phyloP scores from a whole-genome alignment of 53 echinoderm and acorn worm species.

The Holothuria leucospilota region DNA sequence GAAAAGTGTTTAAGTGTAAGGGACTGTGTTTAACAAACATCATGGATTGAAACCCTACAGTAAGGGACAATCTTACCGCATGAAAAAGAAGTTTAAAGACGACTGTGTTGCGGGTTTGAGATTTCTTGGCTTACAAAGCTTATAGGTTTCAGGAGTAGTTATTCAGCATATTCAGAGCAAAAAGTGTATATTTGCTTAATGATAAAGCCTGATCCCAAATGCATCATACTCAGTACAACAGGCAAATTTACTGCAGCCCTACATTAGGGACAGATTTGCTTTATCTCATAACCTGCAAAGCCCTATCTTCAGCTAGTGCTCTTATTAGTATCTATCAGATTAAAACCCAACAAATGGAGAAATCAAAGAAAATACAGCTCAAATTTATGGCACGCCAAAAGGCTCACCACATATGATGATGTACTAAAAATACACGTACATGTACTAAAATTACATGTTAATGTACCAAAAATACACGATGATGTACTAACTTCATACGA shows the following conservation, averaged over 20 bases:
- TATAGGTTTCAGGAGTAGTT: not conserved
- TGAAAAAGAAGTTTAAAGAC: not conserved
- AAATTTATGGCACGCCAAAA: conserved; percentile 2
- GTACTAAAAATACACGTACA: no score
- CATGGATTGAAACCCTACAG: no score
- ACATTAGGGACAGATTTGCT: conserved; percentile 20
- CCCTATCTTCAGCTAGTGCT: conserved; percentile 33
- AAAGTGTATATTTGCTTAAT: conserved; percentile 9
- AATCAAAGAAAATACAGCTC: conserved; percentile 12
- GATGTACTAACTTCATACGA: no score
- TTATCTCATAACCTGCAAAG: conserved; percentile 42
- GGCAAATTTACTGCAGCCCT: conserved; percentile 24
- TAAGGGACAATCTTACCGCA: no score
- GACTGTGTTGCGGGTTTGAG: not conserved
- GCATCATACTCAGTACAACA: conserved; percentile 18
- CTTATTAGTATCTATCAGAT: conserved; percentile 40
- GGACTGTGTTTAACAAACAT: not conserved
- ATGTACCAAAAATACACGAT: no score
- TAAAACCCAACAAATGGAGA: conserved; percentile 15
- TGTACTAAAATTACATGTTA: no score
- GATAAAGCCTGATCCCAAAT: not conserved
- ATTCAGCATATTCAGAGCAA: not conserved
- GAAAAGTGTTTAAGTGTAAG: conserved; percentile 2
- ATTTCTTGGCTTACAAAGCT: conserved; percentile 6
- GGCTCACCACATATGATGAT: no score